Base-by-base conservation (phyloP, 2,113 vertebrate species). In the Triplophysa rosa region DNA sequence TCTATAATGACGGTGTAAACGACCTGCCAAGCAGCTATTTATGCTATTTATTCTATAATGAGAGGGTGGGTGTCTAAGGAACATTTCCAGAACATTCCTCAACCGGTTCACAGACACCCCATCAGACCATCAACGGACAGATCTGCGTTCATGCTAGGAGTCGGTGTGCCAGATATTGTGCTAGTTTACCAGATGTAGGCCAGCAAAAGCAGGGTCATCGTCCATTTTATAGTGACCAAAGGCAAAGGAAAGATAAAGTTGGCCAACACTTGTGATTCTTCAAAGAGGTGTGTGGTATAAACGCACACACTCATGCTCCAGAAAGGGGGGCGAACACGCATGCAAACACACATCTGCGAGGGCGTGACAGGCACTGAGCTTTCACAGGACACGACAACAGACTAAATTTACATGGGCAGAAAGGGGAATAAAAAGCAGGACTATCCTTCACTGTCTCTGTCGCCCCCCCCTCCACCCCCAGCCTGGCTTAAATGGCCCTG, bases 371-470 rank as follows among this genome's bases (percentile, higher is more conserved):
- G 45, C 67, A 49, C 58, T 29, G 23, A 47, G 40, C 72, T 63
- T 74, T 63, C 72, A 59, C 70, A 9, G 54, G n/a, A 21, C 54
- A 58, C 54, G n/a, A 58, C 54, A 73, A 73, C 54, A 63, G 72
- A 14, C 56, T 61, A 80, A 82, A 87, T 87, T 88, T 88, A 86
- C 54, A 84, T 61, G 5, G 58, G 80, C 56, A 69, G 56, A 58
- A 79, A 73, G 83, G 67, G 83, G 80, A 86, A 86, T 86, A 89
- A 67, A 88, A 61, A 89, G 86, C 75, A 52, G 78, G 76, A 82
- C 70, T 19, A 83, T 87, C 87, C 83, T 88, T 90, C 84, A 87
- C 83, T 85, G 79, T 80, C 80, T 87, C 80, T 13, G 61, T 78
- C 62, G 61, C 45, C 37, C 76, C 37, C 76, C 37, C 21, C 42